Conservation (phyloP, 2,797 vertebrate species). For the Acanthurus leucopareius region DNA sequence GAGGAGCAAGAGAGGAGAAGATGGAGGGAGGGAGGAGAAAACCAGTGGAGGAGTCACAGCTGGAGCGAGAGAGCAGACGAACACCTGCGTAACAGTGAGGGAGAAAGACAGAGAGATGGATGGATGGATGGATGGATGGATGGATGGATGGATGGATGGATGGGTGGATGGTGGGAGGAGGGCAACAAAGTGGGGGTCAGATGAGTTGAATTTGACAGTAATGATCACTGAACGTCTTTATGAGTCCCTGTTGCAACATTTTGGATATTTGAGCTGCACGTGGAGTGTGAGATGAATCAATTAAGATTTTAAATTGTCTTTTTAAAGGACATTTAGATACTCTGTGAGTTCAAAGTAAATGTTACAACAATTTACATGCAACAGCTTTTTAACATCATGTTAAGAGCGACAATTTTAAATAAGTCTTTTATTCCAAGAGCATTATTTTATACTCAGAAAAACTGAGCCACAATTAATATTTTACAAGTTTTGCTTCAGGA, state of each 20-base stretch:
- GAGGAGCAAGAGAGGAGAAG: conserved; percentile 27
- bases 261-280: neutral
- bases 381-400: neutral
- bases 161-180: neutral
- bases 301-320: no score
- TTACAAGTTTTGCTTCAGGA: neutral
- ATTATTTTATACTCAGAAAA: neutral
- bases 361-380: no score
- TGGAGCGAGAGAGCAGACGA: conserved; percentile 33
- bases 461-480: neutral
- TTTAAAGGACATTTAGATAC: neutral
- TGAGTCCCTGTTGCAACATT: neutral
- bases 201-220: neutral
- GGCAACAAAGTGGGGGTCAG: conserved; percentile 26
- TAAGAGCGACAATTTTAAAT: no score
- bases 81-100: conserved; percentile 16
- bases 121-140: no score
- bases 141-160: neutral
- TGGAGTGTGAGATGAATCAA: neutral
- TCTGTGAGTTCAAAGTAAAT: no score
- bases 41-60: conserved; percentile 43
- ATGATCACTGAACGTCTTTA: neutral
- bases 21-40: conserved; percentile 28
- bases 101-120: neutral
- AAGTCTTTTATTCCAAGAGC: no score